A percentile compares a stretch with the other conserved stretches of the same genome.
Evolutionary conservation across 2,113 vertebrate species (phyloP).

Genomic region (Pangasianodon gigas): DNA sequence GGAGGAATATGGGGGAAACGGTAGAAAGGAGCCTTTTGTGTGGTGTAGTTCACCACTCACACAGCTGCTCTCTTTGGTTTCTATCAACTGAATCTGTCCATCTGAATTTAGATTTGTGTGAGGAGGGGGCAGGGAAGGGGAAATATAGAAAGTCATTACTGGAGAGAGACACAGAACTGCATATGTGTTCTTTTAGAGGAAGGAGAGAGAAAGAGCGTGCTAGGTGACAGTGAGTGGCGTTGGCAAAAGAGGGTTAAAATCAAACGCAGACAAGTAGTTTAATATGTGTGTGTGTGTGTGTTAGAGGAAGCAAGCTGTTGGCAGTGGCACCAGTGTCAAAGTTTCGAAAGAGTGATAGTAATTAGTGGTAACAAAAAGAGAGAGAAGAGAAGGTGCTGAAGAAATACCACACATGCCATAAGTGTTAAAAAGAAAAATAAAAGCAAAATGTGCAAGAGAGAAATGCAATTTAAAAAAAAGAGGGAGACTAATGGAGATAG

Average conservation of each 20-base stretch:
- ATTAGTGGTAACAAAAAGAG: neutral
- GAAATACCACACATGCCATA: neutral
- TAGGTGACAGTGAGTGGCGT: neutral
- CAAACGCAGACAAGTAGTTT: neutral
- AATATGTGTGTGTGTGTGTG: neutral
- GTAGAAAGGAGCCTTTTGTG: constrained; percentile 41
- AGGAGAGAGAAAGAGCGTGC: neutral
- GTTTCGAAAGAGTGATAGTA: neutral
- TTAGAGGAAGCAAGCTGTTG: neutral
- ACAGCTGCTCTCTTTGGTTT: constrained; percentile 33
- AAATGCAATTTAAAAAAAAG: neutral
- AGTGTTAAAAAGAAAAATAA: neutral
- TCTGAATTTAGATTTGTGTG: constrained; percentile 31
- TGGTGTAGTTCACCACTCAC: constrained; percentile 22
- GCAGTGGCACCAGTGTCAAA: neutral
- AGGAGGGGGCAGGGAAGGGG: neutral
- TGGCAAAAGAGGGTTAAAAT: neutral
- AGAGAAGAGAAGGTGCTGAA: neutral
- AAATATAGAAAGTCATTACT: neutral
- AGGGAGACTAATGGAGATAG: neutral
- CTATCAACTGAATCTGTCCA: constrained; percentile 20
- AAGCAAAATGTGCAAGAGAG: neutral
- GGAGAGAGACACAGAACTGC: neutral
- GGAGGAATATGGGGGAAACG: constrained; percentile 30
- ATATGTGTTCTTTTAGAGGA: neutral